Base-by-base conservation (phyloP, 2,113 vertebrate genomes). In the Oenanthe oenanthe region DNA sequence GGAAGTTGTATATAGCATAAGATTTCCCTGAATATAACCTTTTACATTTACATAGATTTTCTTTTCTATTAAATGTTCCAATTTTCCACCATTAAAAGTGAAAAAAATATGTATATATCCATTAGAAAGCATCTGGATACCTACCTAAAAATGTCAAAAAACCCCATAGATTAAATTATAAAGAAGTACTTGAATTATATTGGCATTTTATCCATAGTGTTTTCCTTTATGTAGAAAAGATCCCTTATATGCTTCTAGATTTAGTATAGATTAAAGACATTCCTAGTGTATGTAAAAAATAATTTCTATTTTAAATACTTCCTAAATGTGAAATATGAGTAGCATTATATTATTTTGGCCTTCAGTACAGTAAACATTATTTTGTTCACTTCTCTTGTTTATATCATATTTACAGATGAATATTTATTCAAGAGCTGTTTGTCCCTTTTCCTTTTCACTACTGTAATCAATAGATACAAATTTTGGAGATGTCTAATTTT, bases 401-500 rank as follows among this genome's bases (percentile, higher is more conserved):
- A 20, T 32, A 80, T 54, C 20, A 40, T 56, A 71, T 75, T 71
- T 85, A 51, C 26, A 58, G 56, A 54, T 47, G 1, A 88, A 89
- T 32, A 17, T 60, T 87, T 63, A 26, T 85, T 94, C 18, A 70
- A 38, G 36, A 76, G 4, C 20, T 77, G 11, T 85, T 40, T 74
- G 9, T 47, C 31, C 34, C 29, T 85, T 84, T 92, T 84, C 29
- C 14, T 89, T 36, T 78, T 58, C 20, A 57, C 28, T 68, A 13
- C 57, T 82, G 4, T 81, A 78, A 75, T 75, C 71, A 87, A 75
- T 48, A 81, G 70, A 89, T 40, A 89, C 18, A 88, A 56, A 82
- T 85, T 75, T 79, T 75, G n/a, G 31, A 75, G 40, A 79, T 60
- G 65, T 12, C 6, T 88, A 89, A 88, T 93, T 93, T 96, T 94